A percentile compares a stretch with the other conserved stretches of the same genome.
Conservation (phyloP, 1,140 invertebrate genomes). For the Tetragnatha versicolor region DNA sequence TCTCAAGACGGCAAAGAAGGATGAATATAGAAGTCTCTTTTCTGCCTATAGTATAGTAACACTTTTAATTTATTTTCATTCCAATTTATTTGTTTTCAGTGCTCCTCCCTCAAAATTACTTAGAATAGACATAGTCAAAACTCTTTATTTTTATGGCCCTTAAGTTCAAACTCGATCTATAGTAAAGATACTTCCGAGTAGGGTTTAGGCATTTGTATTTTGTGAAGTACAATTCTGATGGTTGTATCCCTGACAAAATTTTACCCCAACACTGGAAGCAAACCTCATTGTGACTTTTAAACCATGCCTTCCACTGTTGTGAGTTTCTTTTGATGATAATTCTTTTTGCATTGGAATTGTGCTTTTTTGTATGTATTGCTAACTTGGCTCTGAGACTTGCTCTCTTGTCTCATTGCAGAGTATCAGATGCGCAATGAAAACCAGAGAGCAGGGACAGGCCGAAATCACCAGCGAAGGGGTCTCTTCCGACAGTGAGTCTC, state of each 20-base stretch:
- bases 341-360: conserved; percentile 38
- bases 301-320: conserved; percentile 18
- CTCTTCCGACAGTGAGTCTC: conserved; percentile 55
- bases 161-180: too few species aligned
- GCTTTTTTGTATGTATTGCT: conserved; percentile 45
- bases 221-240: conserved; percentile 42
- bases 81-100: too few species aligned
- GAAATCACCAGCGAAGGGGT: conserved; percentile 71
- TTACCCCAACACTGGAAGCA: neutral
- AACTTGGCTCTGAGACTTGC: conserved; percentile 56
- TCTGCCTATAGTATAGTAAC: too few species aligned
- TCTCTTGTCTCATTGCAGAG: conserved; percentile 72
- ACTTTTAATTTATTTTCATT: too few species aligned
- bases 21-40: too few species aligned
- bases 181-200: too few species aligned
- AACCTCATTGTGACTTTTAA: conserved; percentile 11
- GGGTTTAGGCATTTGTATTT: neutral
- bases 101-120: too few species aligned
- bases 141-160: too few species aligned
- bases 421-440: conserved; percentile 78
- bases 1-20: too few species aligned
- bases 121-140: too few species aligned
- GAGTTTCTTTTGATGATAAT: conserved; percentile 12
- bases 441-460: conserved; percentile 72
- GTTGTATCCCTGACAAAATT: neutral